These are phyloP conservation scores for Pica pica DNA, from an alignment of 2,113 vertebrate genomes.

Conservation along the genomic window DNA sequence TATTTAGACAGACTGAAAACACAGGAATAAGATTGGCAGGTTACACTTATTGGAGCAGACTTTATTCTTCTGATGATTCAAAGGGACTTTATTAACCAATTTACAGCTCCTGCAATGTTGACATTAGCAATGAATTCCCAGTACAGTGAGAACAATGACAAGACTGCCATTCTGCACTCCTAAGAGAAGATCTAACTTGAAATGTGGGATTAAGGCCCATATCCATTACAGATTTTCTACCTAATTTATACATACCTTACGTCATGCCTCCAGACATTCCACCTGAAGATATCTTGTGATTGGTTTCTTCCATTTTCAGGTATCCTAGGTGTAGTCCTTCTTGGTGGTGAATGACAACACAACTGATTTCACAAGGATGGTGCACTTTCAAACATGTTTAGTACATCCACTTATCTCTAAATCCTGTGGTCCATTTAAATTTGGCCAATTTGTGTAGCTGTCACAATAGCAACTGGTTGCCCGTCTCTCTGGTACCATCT, in stretches of 20 bases:
- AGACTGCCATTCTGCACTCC: accelerated
- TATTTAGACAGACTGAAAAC: not conserved
- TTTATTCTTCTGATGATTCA: not conserved
- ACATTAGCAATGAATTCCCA: not conserved
- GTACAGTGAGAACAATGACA: not conserved
- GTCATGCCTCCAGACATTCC: not conserved
- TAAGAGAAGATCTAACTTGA: not conserved
- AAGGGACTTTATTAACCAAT: not conserved
- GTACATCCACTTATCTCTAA: not conserved
- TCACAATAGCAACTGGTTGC: not conserved
- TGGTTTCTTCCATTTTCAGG: not conserved
- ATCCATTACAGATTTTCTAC: not conserved
- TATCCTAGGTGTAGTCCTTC: not conserved
- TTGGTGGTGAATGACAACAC: not conserved
- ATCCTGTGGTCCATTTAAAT: not conserved
- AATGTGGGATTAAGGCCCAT: not conserved
- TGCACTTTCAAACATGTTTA: not conserved
- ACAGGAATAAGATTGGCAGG: not conserved
- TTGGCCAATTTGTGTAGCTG: not conserved
- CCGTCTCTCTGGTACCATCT: not conserved
- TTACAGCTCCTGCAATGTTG: not conserved
- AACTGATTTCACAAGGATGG: not conserved
- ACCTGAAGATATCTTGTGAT: not conserved
- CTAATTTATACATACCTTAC: not conserved
- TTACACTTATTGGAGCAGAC: not conserved